Evolutionary conservation across 2,797 vertebrate genomes (phyloP), one percentile per base, ranked within the genome.

Genomic region (Anabacerthia variegaticeps): DNA sequence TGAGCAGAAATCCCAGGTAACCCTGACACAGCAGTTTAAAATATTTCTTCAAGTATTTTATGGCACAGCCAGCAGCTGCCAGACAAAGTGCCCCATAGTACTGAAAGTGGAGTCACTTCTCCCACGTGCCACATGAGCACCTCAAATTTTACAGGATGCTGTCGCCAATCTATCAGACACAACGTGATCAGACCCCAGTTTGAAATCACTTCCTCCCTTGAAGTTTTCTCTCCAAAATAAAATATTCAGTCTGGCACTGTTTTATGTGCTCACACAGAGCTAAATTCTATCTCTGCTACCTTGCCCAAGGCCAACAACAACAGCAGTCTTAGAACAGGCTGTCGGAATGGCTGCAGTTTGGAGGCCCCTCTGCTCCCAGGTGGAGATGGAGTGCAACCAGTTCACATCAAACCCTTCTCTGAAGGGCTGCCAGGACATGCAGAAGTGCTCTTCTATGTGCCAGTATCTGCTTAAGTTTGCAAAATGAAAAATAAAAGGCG

Each of bases 51-150:
- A 73, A 76, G 36, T 52, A 54, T 73, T 89, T 86, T 21, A 61
- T 19, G 12, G 11, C 46, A 59, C 15, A 51, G 34, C 18, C 69
- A 90, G 54, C 34, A 75, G 41, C 32, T 67, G 34, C 30, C 63
- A 76, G 36, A 27, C 19, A 76, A 56, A 44, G 26, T 3, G 55
- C 37, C 20, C 13, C 28, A 13, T 5, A 10, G 3, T 11, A n/a
- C 8, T 49, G 23, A 32, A 63, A 88, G 34, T 8, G 0, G 3
- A 75, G 20, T 30, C 0, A 0, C 52, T 73, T 48, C 39, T 83
- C n/a, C 22, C 49, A 13, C 0, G 0, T 12, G 21, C 27, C 48
- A 46, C 7, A 56, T 10, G 85, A 79, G 7, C 30, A 43, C 18
- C 23, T 73, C 72, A 28, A 36, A 66, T 14, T 55, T 26, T 28